Conservation (phyloP, 92 coral and sea anemone genomes). For the Parazoanthus atlanticus region DNA sequence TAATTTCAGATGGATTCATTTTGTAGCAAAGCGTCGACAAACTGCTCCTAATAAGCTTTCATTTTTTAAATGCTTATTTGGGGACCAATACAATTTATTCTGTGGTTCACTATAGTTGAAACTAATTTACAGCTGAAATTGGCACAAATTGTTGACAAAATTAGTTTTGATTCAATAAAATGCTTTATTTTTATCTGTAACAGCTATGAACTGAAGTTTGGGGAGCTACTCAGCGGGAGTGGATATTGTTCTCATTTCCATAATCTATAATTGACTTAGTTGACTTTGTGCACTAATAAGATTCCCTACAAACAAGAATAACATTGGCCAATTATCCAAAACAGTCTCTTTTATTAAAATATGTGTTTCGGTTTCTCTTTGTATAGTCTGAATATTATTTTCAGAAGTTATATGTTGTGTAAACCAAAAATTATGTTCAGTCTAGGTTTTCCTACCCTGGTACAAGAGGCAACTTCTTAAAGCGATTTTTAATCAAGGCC, state of each 20-base stretch:
- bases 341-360: background rate
- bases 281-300: background rate
- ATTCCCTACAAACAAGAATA: background rate
- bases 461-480: too few species aligned
- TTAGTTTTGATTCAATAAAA: slow-evolving; percentile 17
- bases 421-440: too few species aligned
- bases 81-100: slow-evolving; percentile 12
- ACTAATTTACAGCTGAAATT: slow-evolving; percentile 40
- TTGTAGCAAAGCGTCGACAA: background rate
- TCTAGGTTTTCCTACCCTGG: too few species aligned
- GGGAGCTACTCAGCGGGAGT: slow-evolving; percentile 25
- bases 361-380: background rate
- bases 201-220: slow-evolving; percentile 26
- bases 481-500: background rate
- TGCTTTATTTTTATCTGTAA: slow-evolving; percentile 15
- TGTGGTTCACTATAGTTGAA: slow-evolving; percentile 31
- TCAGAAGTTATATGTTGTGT: too few species aligned
- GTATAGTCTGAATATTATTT: too few species aligned
- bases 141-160: slow-evolving; percentile 39
- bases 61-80: background rate
- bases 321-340: slow-evolving; percentile 2
- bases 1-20: background rate
- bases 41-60: background rate
- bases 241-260: background rate
- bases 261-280: background rate